A percentile compares a stretch with the other conserved stretches of the same genome.
phyloP scores from a whole-genome alignment of 2,888 invertebrate genomes.

The Drosophila lacicola region DNA sequence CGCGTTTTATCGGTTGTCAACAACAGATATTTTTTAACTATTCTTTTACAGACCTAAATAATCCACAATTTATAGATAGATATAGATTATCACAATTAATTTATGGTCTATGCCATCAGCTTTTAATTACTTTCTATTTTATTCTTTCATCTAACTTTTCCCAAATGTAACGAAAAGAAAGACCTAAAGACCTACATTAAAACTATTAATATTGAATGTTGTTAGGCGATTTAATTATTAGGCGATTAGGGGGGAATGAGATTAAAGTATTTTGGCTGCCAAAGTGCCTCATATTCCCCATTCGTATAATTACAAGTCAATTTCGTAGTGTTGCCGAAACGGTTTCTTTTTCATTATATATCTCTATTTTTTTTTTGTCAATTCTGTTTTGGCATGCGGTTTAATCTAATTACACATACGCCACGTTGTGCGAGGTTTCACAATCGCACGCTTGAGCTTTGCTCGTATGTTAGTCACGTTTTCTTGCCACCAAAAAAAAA shows the following conservation, averaged over 20 bases:
- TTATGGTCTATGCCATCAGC: too few species aligned
- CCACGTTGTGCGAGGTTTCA: slow-evolving; percentile 74
- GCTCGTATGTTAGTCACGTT: slow-evolving; percentile 69
- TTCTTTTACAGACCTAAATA: too few species aligned
- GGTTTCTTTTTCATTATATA: slow-evolving; percentile 33
- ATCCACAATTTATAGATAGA: too few species aligned
- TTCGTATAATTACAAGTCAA: slow-evolving; percentile 78
- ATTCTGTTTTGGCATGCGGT: slow-evolving; percentile 70
- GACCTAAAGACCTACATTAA: background rate
- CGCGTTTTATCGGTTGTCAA: too few species aligned
- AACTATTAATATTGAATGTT: slow-evolving; percentile 15
- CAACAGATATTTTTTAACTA: too few species aligned
- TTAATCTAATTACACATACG: slow-evolving; percentile 82
- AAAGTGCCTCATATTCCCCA: slow-evolving; percentile 58
- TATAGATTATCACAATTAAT: too few species aligned
- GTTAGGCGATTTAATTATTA: slow-evolving; percentile 50
- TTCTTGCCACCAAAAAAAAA: slow-evolving; percentile 62
- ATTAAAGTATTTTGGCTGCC: slow-evolving; percentile 54
- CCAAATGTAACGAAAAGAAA: background rate
- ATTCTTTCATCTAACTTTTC: too few species aligned
- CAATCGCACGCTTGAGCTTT: slow-evolving; percentile 49
- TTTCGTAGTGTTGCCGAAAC: slow-evolving; percentile 64
- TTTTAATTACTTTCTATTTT: too few species aligned
- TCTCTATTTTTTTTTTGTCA: slow-evolving; percentile 20
- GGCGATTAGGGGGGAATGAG: slow-evolving; percentile 50